Conservation (phyloP, 2,113 vertebrate species). For the Saccopteryx leptura region DNA sequence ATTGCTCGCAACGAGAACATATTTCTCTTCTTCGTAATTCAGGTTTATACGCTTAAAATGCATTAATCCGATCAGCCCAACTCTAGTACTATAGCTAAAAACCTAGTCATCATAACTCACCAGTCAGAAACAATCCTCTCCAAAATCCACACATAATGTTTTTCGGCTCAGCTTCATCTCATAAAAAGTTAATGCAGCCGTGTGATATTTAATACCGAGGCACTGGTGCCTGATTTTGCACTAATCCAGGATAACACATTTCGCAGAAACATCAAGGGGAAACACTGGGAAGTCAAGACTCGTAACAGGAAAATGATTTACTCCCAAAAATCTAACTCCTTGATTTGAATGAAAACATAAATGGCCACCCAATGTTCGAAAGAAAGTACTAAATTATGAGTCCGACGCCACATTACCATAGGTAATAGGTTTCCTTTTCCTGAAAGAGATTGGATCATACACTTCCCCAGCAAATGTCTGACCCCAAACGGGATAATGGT, state of each 20-base stretch:
- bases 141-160: constrained; percentile 80
- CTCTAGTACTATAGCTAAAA: constrained; percentile 75
- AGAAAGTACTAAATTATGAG: constrained; percentile 78
- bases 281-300: constrained; percentile 75
- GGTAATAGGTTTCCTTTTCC: constrained; percentile 43
- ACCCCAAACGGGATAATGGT: neutral
- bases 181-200: constrained; percentile 82
- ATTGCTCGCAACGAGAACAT: constrained; percentile 67
- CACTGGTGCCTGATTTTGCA: constrained; percentile 75
- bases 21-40: constrained; percentile 79
- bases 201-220: constrained; percentile 86
- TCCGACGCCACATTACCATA: constrained; percentile 44
- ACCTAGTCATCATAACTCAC: constrained; percentile 78
- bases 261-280: constrained; percentile 84
- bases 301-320: constrained; percentile 83
- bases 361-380: constrained; percentile 76
- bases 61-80: constrained; percentile 83
- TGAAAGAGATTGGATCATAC: neutral
- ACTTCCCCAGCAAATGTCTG: neutral
- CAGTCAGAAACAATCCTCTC: constrained; percentile 83
- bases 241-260: constrained; percentile 85
- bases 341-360: constrained; percentile 83
- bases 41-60: constrained; percentile 77
- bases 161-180: constrained; percentile 71
- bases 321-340: constrained; percentile 81